Percentiles rank a stretch among this genome's conserved stretches.
phyloP scores from a whole-genome alignment of 2,797 vertebrate species.

The Neosilurus mollespiculum region DNA sequence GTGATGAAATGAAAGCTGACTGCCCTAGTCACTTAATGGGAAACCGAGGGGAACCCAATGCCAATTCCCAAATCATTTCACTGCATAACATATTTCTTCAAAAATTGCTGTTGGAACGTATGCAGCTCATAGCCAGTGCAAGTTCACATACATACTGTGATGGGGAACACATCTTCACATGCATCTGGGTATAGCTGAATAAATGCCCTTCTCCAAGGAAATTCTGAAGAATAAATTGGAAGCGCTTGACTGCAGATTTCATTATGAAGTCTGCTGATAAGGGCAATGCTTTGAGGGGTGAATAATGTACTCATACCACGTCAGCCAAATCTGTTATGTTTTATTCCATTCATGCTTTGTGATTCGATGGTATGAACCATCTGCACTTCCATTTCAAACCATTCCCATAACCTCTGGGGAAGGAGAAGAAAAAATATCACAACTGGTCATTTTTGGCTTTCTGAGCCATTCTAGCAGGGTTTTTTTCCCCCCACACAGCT shows the following conservation, averaged over 20 bases:
- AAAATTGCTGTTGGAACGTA: conserved; percentile 44
- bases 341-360: conserved; percentile 39
- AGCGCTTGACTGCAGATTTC: conserved; percentile 57
- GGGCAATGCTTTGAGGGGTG: conserved; percentile 42
- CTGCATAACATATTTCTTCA: conserved; percentile 23
- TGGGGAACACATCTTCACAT: conserved; percentile 34
- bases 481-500: conserved; percentile 13
- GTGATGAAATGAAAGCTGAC: conserved; percentile 5
- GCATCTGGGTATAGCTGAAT: conserved; percentile 40
- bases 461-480: conserved; percentile 18
- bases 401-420: conserved; percentile 34
- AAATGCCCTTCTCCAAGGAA: conserved; percentile 43
- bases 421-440: conserved; percentile 26
- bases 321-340: conserved; percentile 44
- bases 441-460: conserved; percentile 48
- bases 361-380: conserved; percentile 47
- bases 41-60: conserved; percentile 42
- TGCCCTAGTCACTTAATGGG: conserved; percentile 37
- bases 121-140: conserved; percentile 27
- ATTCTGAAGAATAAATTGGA: conserved; percentile 53
- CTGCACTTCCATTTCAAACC: conserved; percentile 36
- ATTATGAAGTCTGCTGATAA: conserved; percentile 58
- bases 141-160: conserved; percentile 24
- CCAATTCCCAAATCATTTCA: conserved; percentile 40
- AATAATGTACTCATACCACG: conserved; percentile 44